Base-by-base conservation (phyloP, 2,113 vertebrate species). In the Nesogale talazaci region DNA sequence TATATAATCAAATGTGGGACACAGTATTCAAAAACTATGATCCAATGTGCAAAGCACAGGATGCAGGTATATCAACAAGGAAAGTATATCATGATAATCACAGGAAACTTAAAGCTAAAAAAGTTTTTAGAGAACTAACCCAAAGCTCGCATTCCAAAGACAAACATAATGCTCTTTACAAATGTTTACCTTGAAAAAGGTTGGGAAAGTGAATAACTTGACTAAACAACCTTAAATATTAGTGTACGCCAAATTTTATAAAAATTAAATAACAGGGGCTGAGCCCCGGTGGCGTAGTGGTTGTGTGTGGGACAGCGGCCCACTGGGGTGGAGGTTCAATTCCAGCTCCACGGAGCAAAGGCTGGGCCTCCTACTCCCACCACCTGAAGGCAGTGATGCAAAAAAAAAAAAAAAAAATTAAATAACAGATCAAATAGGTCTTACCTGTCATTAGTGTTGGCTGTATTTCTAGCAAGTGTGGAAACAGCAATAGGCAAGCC, bases 401-500 rank as follows among this genome's bases (percentile, higher is more conserved):
- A n/a, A n/a, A n/a, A n/a, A n/a, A n/a, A n/a, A n/a, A n/a, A n/a
- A n/a, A n/a, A n/a, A n/a, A n/a, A n/a, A n/a, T n/a, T n/a, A n/a
- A n/a, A n/a, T n/a, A n/a, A n/a, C n/a, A n/a, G n/a, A n/a, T 93
- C 67, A 78, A 82, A 67, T 20, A 83, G 65, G 67, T 1, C 98
- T 97, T 98, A 99, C 99, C 99, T 99, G 97, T 98, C 98, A 94
- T 98, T 98, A 92, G 90, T 82, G 16, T 67, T 92, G 0, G 69
- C 90, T 98, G 97, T 98, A 97, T 96, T 98, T 98, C 98, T 99
- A 95, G 98, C 99, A 94, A 99, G 98, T 52, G 99, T 99, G 27
- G 99, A 99, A 89, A 99, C 99, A 83, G 99, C 99, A 97, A 99
- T 98, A 57, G 99, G 99, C 27, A 99, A 96, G 36, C 99, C 99